phyloP scores from a whole-genome alignment of 1,140 invertebrate genomes.

The Mercenaria mercenaria region DNA sequence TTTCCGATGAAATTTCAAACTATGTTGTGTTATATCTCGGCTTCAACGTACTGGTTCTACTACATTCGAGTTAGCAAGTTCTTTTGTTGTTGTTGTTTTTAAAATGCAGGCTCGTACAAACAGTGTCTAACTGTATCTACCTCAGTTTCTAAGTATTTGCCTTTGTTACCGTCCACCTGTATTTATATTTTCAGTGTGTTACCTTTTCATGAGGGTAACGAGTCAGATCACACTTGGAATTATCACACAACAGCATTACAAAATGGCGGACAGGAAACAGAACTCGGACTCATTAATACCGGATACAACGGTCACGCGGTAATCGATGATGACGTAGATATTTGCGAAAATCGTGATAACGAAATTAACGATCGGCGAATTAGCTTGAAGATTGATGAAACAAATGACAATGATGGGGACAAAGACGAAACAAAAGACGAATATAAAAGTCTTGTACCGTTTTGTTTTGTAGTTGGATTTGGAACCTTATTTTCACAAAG shows the following conservation, averaged over 20 bases:
- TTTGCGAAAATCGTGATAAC: slow-evolving; percentile 26
- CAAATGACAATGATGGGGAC: background rate
- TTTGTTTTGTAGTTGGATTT: slow-evolving; percentile 44
- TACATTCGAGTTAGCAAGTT: too few species aligned
- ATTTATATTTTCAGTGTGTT: slow-evolving; percentile 11
- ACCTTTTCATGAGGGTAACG: background rate
- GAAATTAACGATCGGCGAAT: background rate
- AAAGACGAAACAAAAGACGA: background rate
- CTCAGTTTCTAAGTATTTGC: too few species aligned
- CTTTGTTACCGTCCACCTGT: too few species aligned
- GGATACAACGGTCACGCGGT: background rate
- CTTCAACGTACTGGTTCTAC: too few species aligned
- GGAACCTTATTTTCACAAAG: slow-evolving; percentile 56
- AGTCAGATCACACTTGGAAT: background rate
- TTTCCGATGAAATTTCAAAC: too few species aligned
- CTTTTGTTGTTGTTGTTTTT: too few species aligned
- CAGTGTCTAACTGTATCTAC: too few species aligned
- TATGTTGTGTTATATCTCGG: too few species aligned
- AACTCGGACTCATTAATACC: background rate
- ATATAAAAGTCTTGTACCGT: slow-evolving; percentile 52
- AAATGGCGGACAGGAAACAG: slow-evolving; percentile 13
- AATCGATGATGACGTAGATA: background rate
- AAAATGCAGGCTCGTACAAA: too few species aligned
- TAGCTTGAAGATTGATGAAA: background rate
- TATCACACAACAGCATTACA: background rate